Conservation (phyloP, 2,113 vertebrate genomes). For the Sinocyclocheilus anshuiensis region DNA sequence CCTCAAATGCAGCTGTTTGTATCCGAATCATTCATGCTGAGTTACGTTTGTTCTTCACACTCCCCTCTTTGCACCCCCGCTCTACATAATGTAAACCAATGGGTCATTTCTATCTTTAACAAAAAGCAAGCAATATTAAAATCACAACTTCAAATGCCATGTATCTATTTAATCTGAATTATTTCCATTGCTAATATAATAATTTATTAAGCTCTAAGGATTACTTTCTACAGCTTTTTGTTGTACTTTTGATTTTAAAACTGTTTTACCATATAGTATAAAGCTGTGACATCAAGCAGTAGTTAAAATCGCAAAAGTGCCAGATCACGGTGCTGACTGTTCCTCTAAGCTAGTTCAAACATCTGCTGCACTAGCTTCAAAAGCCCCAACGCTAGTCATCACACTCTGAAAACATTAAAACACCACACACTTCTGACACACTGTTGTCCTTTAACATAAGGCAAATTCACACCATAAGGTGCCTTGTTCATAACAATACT, state of each 20-base stretch:
- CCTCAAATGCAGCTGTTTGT: neutral
- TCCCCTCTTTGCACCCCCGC: neutral
- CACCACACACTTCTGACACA: neutral
- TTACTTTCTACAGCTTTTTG: neutral
- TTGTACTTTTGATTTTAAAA: neutral
- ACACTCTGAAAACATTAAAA: neutral
- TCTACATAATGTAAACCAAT: neutral
- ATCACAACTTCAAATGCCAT: neutral
- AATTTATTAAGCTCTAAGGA: neutral
- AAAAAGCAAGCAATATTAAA: neutral
- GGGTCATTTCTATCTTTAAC: neutral
- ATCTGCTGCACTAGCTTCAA: slow-evolving; percentile 56
- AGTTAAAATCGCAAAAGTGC: slow-evolving; percentile 76
- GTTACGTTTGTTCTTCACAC: neutral
- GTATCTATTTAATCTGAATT: neutral
- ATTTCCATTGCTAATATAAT: neutral
- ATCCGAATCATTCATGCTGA: neutral
- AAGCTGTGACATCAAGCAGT: neutral
- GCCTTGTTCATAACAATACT: slow-evolving; percentile 69
- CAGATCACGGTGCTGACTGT: slow-evolving; percentile 74
- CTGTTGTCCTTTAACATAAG: slow-evolving; percentile 66
- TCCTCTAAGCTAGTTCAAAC: slow-evolving; percentile 63
- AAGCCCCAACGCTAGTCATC: slow-evolving; percentile 38
- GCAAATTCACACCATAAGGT: slow-evolving; percentile 71
- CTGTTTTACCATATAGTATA: neutral